Percentiles rank a stretch among this genome's conserved stretches.
These are phyloP conservation scores for Eulemur coronatus DNA, from an alignment of 2,797 vertebrate species.

Conservation along the genomic window DNA sequence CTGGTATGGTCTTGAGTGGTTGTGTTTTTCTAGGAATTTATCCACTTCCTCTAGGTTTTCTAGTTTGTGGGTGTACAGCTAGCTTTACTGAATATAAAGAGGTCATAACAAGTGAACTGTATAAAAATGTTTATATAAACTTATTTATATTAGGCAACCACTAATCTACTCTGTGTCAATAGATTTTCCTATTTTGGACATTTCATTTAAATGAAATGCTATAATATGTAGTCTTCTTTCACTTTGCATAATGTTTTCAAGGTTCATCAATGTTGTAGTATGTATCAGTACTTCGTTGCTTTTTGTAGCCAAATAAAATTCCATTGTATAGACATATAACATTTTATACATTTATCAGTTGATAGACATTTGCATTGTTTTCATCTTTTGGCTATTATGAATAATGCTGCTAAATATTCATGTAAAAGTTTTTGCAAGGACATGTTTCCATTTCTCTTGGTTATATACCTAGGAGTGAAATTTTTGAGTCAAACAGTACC, in stretches of 20 bases:
- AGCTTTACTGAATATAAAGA: background rate
- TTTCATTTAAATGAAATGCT: background rate
- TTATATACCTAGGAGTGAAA: background rate
- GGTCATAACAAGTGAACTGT: background rate
- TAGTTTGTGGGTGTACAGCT: too few relatives aligned
- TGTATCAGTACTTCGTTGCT: background rate
- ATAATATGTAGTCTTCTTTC: background rate
- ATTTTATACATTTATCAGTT: background rate
- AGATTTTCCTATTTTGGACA: background rate
- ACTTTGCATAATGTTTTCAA: background rate
- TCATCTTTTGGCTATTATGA: background rate
- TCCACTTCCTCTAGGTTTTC: too few relatives aligned
- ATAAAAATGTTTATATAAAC: background rate
- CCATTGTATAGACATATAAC: background rate
- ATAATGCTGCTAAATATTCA: background rate
- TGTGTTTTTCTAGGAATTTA: too few relatives aligned
- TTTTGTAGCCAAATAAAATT: background rate
- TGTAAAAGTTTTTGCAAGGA: background rate
- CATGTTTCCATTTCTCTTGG: background rate
- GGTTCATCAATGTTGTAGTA: background rate
- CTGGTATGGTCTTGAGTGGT: too few relatives aligned
- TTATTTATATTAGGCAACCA: background rate
- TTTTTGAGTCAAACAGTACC: background rate
- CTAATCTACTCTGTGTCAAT: background rate
- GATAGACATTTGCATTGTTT: background rate